Base-by-base conservation (phyloP, 2,888 invertebrate genomes). In the Hemistola chrysoprasaria region DNA sequence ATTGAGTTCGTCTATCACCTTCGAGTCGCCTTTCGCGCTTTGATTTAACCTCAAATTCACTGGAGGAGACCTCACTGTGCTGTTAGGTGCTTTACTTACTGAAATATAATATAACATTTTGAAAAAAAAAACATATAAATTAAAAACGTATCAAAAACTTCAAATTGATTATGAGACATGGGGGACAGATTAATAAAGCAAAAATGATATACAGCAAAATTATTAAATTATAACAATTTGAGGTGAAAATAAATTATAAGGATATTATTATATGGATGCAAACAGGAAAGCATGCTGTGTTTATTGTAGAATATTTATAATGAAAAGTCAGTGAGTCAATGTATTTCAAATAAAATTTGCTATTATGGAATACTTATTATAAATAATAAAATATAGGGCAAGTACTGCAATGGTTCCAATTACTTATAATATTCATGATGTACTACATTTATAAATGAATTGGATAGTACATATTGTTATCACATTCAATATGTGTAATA, bases 11-110 rank as follows among this genome's bases (percentile, higher is more conserved):
- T 88, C 88, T 59, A 88, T 64, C 26, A 78, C 59, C 75, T 87
- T 88, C 0, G 87, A 78, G 56, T 88, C 88, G 4, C 88, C 88
- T 56, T 84, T 86, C 5, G 67, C 80, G 58, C 75, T 81, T 64
- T 85, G 86, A 68, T 77, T 84, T 76, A 85, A 60, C 63, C 87
- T 80, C 23, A 78, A 61, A 47, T 81, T 85, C 4, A 75, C 77
- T 8, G 87, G 87, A 1, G 86, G 85, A 34, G 87, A 81, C 43
- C 82, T 64, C 11, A 85, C 68, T 1, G 43, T 44, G 34, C 43
- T 44, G 26, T 44, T 44, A 5, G 52, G 50, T 24, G 79, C 78
- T 53, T 86, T 88, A 45, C 74, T 74, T 66, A 88, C 88, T 88
- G 76, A 24, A 55, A 63, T 62, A 42, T 9, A 8, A 9, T 9